phyloP scores from a whole-genome alignment of 2,113 vertebrate genomes.

The Sakesphorus luctuosus region DNA sequence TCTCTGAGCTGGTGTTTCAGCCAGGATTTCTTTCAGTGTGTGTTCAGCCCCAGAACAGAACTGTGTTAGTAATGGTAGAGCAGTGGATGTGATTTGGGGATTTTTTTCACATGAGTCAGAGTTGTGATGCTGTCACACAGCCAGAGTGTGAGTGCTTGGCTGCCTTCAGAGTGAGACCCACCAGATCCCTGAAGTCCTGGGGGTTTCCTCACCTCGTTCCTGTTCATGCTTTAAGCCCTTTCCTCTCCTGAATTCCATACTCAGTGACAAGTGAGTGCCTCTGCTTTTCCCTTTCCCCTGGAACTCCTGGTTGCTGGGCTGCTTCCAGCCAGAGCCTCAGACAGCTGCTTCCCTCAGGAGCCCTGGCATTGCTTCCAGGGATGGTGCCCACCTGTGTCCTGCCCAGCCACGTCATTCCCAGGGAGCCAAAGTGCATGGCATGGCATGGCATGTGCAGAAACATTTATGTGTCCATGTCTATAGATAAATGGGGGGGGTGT shows the following conservation, averaged over 20 bases:
- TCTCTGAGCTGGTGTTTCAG: conserved; percentile 13
- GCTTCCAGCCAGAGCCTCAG: background rate
- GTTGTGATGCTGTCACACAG: background rate
- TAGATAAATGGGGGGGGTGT: fast-evolving
- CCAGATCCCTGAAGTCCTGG: background rate
- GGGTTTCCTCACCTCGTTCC: background rate
- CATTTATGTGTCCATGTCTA: background rate
- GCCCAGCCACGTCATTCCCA: background rate
- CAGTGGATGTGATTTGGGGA: background rate
- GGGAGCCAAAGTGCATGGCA: background rate
- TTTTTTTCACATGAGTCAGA: background rate
- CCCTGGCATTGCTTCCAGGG: conserved; percentile 27
- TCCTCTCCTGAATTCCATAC: background rate
- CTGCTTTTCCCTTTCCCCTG: background rate
- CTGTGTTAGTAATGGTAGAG: background rate
- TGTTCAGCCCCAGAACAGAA: background rate
- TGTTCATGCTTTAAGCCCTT: background rate
- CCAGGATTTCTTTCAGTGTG: background rate
- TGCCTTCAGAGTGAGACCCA: background rate
- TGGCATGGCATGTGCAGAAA: background rate
- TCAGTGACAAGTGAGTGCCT: background rate
- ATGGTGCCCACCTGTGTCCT: background rate
- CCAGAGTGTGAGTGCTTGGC: background rate
- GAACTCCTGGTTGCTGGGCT: conserved; percentile 5
- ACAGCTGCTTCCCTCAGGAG: conserved; percentile 23